Conservation (phyloP, 2,888 invertebrate species). For the Notodonta ziczac region DNA sequence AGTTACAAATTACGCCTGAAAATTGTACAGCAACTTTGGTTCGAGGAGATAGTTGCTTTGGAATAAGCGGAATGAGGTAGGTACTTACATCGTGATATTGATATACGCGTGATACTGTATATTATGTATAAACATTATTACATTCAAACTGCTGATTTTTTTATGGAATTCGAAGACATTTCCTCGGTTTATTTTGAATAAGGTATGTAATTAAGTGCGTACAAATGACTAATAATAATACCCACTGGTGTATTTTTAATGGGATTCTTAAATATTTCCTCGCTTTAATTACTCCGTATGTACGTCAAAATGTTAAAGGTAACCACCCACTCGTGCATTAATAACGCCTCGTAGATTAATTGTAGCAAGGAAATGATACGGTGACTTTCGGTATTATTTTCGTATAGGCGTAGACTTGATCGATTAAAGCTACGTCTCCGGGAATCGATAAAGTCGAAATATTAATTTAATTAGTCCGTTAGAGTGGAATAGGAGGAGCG, state of each 20-base stretch:
- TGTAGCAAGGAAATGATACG: conserved; percentile 25
- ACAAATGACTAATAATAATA: not conserved
- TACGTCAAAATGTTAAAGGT: not conserved
- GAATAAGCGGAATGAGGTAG: too few relatives aligned
- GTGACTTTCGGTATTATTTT: conserved; percentile 28
- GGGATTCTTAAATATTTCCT: not conserved
- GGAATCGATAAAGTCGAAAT: conserved; percentile 5
- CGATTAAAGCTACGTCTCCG: not conserved
- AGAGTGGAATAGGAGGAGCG: conserved; percentile 1
- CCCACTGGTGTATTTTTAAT: not conserved
- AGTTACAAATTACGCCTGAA: too few relatives aligned
- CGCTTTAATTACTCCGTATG: not conserved
- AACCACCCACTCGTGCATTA: not conserved
- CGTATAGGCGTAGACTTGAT: conserved; percentile 24
- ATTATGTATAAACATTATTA: too few relatives aligned
- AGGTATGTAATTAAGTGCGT: too few relatives aligned
- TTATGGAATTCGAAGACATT: not conserved
- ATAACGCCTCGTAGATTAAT: conserved; percentile 30
- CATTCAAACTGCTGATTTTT: too few relatives aligned
- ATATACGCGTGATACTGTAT: too few relatives aligned
- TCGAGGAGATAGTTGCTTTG: too few relatives aligned
- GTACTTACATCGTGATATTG: too few relatives aligned
- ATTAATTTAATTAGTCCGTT: conserved; percentile 12
- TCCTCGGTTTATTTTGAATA: not conserved
- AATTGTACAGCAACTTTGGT: too few relatives aligned